Percentiles rank a stretch among this genome's conserved stretches.
Conservation (phyloP, 2,888 invertebrate genomes). For the Melolontha melolontha region DNA sequence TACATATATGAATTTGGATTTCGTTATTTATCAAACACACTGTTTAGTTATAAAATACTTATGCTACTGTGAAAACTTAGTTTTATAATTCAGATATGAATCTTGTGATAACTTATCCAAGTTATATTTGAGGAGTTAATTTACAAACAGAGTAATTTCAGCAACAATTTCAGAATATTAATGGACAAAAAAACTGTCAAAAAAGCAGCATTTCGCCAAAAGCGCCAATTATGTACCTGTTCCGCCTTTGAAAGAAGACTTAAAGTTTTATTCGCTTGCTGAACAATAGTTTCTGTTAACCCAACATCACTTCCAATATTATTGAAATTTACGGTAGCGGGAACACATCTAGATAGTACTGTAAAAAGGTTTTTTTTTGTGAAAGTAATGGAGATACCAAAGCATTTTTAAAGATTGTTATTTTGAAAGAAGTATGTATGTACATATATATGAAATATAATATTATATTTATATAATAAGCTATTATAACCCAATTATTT, state of each 20-base stretch:
- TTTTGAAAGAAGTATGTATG: too few species aligned
- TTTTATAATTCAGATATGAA: conserved; percentile 3
- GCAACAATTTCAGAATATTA: too few species aligned
- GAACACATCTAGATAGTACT: conserved; percentile 47
- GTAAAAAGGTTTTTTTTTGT: conserved; percentile 9
- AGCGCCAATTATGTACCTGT: conserved; percentile 60
- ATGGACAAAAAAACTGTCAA: conserved; percentile 8
- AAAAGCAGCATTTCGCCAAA: conserved; percentile 3
- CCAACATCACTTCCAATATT: background rate
- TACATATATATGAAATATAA: too few species aligned
- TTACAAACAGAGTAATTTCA: too few species aligned
- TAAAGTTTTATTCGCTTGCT: conserved; percentile 6
- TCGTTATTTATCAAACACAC: too few species aligned
- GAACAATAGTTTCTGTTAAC: background rate
- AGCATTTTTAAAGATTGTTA: too few species aligned
- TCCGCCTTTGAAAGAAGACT: conserved; percentile 61
- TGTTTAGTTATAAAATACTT: too few species aligned
- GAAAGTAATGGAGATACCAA: too few species aligned
- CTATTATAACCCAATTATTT: too few species aligned
- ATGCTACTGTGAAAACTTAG: background rate
- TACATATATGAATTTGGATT: too few species aligned
- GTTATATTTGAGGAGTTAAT: background rate
- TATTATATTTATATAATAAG: too few species aligned
- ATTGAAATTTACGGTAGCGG: background rate
- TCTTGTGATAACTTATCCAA: background rate